Conservation (phyloP, 2,888 invertebrate species). For the Drosophila neotestacea region DNA sequence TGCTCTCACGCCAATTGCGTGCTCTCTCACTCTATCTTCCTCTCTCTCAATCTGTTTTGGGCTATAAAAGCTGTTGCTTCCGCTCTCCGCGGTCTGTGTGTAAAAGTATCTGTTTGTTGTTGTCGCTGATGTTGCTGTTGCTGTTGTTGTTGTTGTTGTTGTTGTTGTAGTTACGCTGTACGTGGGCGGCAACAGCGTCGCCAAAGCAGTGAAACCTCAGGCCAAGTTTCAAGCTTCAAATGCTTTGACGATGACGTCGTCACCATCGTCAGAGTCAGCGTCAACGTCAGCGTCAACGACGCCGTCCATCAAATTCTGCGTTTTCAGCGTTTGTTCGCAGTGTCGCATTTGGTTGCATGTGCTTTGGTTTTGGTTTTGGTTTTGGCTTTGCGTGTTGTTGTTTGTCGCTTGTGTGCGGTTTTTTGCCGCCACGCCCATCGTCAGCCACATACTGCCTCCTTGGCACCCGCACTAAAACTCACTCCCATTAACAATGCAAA, state of each 20-base stretch:
- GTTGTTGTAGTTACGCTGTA: slow-evolving; percentile 45
- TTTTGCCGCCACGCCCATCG: slow-evolving; percentile 17
- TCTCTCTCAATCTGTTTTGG: slow-evolving; percentile 17
- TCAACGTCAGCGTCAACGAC: slow-evolving; percentile 39
- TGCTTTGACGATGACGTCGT: slow-evolving; percentile 77
- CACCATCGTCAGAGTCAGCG: slow-evolving; percentile 36
- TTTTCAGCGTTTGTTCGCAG: slow-evolving; percentile 42
- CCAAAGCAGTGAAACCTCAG: slow-evolving; percentile 60
- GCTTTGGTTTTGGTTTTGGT: slow-evolving; percentile 40
- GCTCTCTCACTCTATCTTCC: slow-evolving; percentile 17
- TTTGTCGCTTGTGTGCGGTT: slow-evolving; percentile 28
- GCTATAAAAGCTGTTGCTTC: slow-evolving; percentile 72
- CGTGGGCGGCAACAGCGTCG: slow-evolving; percentile 69
- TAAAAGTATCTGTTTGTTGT: slow-evolving; percentile 66
- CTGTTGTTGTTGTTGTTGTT: slow-evolving; percentile 43
- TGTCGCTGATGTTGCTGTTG: slow-evolving; percentile 44
- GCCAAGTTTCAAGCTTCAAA: slow-evolving; percentile 70
- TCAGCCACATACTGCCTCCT: slow-evolving; percentile 2
- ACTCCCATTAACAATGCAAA: slow-evolving; percentile 57
- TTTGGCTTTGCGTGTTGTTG: slow-evolving; percentile 23
- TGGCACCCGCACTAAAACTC: slow-evolving; percentile 15
- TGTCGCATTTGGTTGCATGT: slow-evolving; percentile 67
- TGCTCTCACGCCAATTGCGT: slow-evolving; percentile 43
- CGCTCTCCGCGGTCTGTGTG: slow-evolving; percentile 67
- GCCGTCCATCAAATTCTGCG: slow-evolving; percentile 70